These are phyloP conservation scores for Magallana angulata DNA, from an alignment of 1,140 invertebrate species.

Conservation along the genomic window DNA sequence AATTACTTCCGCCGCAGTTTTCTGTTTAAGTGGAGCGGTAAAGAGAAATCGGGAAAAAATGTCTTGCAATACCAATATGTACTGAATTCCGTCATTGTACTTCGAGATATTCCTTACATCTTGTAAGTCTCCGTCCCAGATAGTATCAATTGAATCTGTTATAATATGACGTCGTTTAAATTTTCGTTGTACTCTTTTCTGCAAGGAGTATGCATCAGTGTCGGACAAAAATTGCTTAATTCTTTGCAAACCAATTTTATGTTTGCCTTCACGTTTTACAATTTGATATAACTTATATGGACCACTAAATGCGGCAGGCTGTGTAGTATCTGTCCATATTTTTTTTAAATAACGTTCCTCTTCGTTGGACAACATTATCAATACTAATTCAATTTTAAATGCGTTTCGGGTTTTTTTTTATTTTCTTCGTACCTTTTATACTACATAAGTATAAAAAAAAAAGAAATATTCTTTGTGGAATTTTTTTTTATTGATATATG, in stretches of 20 bases:
- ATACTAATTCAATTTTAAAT: not conserved
- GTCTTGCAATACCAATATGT: conserved; percentile 41
- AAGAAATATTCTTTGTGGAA: too few species aligned
- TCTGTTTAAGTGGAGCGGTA: conserved; percentile 40
- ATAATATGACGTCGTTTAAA: conserved; percentile 17
- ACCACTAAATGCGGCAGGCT: not conserved
- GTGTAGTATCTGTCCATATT: not conserved
- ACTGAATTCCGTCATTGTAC: conserved; percentile 33
- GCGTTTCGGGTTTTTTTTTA: not conserved
- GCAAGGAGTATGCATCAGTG: conserved; percentile 23
- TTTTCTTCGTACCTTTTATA: not conserved
- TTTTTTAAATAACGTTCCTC: conserved; percentile 1
- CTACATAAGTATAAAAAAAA: too few species aligned
- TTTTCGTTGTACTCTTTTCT: conserved; percentile 4
- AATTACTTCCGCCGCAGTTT: conserved; percentile 30
- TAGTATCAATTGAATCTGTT: conserved; percentile 15
- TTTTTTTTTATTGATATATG: not conserved
- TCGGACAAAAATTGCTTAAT: conserved; percentile 43
- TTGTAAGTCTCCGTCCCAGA: conserved; percentile 40
- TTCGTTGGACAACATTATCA: not conserved
- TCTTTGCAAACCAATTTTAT: conserved; percentile 17
- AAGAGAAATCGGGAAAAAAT: conserved; percentile 43
- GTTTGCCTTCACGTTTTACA: conserved; percentile 48
- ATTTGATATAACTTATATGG: conserved; percentile 37
- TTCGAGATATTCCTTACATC: conserved; percentile 27